Evolutionary conservation across 2,797 vertebrate genomes (phyloP), one percentile per base, ranked within the genome.

Genomic region (Discoglossus pictus): DNA sequence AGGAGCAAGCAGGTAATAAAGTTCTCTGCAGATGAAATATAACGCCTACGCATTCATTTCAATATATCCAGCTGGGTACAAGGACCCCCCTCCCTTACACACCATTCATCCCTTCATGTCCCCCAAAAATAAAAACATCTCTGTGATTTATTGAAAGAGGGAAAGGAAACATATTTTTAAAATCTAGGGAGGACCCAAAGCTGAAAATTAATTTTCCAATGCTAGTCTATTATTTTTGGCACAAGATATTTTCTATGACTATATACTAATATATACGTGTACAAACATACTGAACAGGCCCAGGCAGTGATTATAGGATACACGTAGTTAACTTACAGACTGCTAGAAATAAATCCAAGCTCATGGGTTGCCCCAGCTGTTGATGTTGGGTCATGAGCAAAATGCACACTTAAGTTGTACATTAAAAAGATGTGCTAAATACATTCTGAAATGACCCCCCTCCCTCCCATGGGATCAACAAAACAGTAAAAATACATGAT

Each of bases 121-220:
- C 25, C 40, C 48, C 47, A 47, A 59, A 62, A 42, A 15, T 24
- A 24, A 64, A 53, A 64, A 51, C 35, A 56, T 64, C 24, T 34
- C 36, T 9, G 36, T 71, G 68, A 71, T 71, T 71, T 64, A 71
- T 71, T 71, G 52, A 36, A 63, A 50, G 34, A 16, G 43, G 11
- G 38, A 55, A 50, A 58, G 68, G 68, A 71, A 71, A 71, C 12
- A 17, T 54, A 71, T 64, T 71, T 64, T 44, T 40, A 47, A 50
- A 55, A 38, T 16, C 31, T 64, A 58, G 36, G 36, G 43, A 64
- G 68, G 62, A 63, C 44, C 34, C 52, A 50, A 48, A 58, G 68
- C 53, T 17, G 43, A 63, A 63, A 64, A 71, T 71, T 71, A 71
- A 71, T 71, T 71, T 71, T 71, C 68, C 68, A 58, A 63, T 43